Base-by-base conservation (phyloP, 2,888 invertebrate species). In the Drosophila maculinotata region DNA sequence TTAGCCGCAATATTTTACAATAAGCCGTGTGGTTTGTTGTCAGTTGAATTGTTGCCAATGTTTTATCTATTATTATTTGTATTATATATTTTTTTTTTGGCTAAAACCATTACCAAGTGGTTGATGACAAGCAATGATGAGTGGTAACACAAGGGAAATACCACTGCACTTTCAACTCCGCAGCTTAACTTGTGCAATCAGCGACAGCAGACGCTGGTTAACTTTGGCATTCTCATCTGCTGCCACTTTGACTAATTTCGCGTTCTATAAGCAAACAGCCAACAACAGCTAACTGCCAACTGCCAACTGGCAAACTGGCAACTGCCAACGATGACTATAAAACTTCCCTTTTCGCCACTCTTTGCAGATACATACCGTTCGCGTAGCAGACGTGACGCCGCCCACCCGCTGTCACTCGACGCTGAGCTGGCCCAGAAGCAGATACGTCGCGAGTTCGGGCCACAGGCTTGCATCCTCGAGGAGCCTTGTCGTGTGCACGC, bases 371-470 rank as follows among this genome's bases (percentile, higher is more conserved):
- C 96, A 15, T 96, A 96, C 90, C 93, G 93, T 33, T 93, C 94
- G 12, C 93, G 96, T 42, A 93, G 92, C 45, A 94, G 94, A 66
- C 93, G 96, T 51, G 88, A 91, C n/a, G 89, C 89, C 6, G 83
- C 90, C 26, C 84, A 81, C 7, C 89, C 90, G 3, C 81, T 92
- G 58, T 92, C 93, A 66, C 92, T 93, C 33, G 95, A 96, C 89
- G 94, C 94, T 25, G 92, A 92, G 0, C 93, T 95, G 87, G 95
- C 96, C n/a, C 96, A 96, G 92, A 96, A 96, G 90, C 94, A 94
- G 91, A 94, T 97, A 59, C 93, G 95, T 3, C 93, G 93, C 7
- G 96, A 96, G 91, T 94, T 97, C 79, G 97, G 97, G 15, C 93
- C 94, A 31, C 93, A 94, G 69, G 95, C 96, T 25, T 97, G 97